phyloP scores from a whole-genome alignment of 2,113 vertebrate species.

The Arenaria interpres region DNA sequence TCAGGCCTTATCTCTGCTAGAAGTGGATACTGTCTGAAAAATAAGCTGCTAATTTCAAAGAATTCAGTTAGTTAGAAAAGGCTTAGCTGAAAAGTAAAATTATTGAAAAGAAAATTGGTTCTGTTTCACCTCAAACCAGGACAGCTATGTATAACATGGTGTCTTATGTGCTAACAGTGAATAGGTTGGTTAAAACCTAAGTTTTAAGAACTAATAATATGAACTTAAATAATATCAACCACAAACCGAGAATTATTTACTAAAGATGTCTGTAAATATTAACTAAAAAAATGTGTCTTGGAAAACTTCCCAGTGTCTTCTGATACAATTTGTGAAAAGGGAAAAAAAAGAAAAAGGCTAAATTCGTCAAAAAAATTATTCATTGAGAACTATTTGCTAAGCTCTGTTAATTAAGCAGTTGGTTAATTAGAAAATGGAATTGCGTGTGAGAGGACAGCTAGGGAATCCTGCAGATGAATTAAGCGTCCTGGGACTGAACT shows the following conservation, averaged over 20 bases:
- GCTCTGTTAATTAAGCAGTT: background rate
- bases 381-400: background rate
- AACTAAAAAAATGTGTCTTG: background rate
- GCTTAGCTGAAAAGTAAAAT: background rate
- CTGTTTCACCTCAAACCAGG: background rate
- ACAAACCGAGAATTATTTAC: background rate
- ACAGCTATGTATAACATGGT: background rate
- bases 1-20: background rate
- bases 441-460: background rate
- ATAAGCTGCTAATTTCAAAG: background rate
- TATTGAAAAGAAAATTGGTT: background rate
- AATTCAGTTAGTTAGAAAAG: background rate
- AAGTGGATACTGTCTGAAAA: background rate
- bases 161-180: background rate
- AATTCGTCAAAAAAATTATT: background rate
- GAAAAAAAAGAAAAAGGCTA: background rate
- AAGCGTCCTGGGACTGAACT: background rate
- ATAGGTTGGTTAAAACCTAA: background rate
- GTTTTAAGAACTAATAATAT: background rate
- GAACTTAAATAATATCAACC: background rate
- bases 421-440: conserved; percentile 18
- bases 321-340: background rate
- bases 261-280: background rate
- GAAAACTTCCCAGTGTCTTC: background rate
- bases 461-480: background rate